Percentiles rank a stretch among this genome's conserved stretches.
Conservation (phyloP, 2,113 vertebrate species). For the Ardeotis arabs region DNA sequence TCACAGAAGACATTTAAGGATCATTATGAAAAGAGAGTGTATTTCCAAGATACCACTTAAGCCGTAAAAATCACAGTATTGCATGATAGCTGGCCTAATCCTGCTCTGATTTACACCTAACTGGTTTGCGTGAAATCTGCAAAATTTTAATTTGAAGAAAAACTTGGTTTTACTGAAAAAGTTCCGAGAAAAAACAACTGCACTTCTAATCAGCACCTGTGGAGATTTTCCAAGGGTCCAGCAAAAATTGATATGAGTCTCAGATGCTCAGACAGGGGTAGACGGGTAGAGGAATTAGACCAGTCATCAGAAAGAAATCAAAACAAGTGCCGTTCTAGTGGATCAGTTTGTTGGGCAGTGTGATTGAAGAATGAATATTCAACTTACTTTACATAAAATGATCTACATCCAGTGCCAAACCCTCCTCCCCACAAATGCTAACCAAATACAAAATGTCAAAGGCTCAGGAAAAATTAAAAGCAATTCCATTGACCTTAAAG, state of each 20-base stretch:
- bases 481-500: not conserved
- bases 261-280: not conserved
- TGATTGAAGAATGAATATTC: not conserved
- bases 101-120: not conserved
- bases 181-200: not conserved
- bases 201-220: not conserved
- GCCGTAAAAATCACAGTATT: not conserved
- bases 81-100: not conserved
- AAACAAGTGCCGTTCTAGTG: not conserved
- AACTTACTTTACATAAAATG: not conserved
- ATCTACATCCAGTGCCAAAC: not conserved
- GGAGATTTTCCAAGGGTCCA: not conserved
- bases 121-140: not conserved
- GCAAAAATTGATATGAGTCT: not conserved
- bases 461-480: not conserved
- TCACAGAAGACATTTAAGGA: not conserved
- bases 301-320: not conserved
- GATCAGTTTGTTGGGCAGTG: not conserved
- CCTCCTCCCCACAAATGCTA: rapidly evolving
- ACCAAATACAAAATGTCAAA: not conserved
- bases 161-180: not conserved
- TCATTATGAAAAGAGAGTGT: not conserved
- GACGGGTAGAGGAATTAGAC: not conserved
- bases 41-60: not conserved
- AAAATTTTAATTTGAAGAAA: not conserved